Base-by-base conservation (phyloP, 2,888 invertebrate species). In the Scaptomyza flava region DNA sequence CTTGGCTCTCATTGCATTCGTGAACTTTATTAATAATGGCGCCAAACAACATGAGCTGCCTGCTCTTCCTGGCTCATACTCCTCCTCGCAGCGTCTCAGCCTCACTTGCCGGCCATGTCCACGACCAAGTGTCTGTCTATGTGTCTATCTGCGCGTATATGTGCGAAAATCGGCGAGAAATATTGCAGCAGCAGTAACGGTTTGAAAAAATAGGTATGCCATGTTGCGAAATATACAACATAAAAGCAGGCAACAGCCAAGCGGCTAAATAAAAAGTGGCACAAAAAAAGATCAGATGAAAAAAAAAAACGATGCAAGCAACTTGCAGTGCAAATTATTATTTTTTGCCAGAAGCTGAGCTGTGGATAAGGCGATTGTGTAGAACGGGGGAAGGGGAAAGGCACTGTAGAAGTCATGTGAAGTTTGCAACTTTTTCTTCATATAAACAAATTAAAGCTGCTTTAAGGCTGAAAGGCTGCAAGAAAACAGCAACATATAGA, bases 1-100 rank as follows among this genome's bases (percentile, higher is more conserved):
- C 73, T 68, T 60, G 77, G 68, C 81, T 79, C 85, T 88, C 85
- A 85, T 89, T 89, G 89, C 89, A 89, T 88, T 89, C 88, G 87
- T 81, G 90, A 89, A 89, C 89, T 89, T 89, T 89, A 89, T 89
- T 89, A 89, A 89, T 89, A 89, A 89, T 80, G 77, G 81, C 88
- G 89, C 81, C 89, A 70, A 88, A 75, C 87, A 88, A 83, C 81
- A 87, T 68, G 72, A 75, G 71, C 77, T 53, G 43, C 72, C 41
- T 8, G 14, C 38, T 38, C 14, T 3, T 50, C 50, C 62, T 45
- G 48, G 56, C 47, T 14, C 41, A 59, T 53, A 43, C 36, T 8
- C 48, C 33, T 3, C 33, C 12, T n/a, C 12, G 27, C 12, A 57
- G 30, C 57, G 52, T 51, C 68, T 47, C 52, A 41, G 68, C 8